Evolutionary conservation across 2,113 vertebrate genomes (phyloP).

Genomic region (Xiphophorus maculatus): DNA sequence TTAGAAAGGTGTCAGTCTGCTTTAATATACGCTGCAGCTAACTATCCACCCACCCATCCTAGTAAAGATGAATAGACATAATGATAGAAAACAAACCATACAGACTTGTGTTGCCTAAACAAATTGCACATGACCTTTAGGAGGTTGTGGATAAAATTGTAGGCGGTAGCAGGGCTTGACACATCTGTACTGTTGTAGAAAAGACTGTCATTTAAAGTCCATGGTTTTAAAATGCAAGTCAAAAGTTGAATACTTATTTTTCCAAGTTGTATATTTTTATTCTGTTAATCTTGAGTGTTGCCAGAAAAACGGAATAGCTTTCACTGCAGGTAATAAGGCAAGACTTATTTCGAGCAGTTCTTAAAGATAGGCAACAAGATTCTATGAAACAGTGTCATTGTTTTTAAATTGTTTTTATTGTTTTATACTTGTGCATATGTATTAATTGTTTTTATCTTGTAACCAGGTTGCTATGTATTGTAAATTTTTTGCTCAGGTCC

Average conservation of each 20-base stretch:
- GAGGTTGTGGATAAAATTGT: conserved; percentile 28
- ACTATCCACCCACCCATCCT: conserved; percentile 13
- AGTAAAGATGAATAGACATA: conserved; percentile 30
- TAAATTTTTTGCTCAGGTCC: no score
- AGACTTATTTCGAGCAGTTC: no score
- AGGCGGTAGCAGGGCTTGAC: conserved; percentile 51
- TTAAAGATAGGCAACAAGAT: no score
- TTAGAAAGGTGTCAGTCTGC: conserved; percentile 35
- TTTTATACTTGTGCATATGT: no score
- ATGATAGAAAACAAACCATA: conserved; percentile 17
- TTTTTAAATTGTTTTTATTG: no score
- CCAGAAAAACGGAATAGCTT: not conserved
- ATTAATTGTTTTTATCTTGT: no score
- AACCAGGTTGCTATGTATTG: no score
- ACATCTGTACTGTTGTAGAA: conserved; percentile 21
- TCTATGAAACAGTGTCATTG: no score
- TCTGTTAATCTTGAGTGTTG: not conserved
- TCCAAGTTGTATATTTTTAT: not conserved
- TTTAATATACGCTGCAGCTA: conserved; percentile 4
- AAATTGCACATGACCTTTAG: conserved; percentile 20
- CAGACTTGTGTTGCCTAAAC: conserved; percentile 12
- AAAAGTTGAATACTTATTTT: not conserved
- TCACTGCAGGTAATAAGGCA: not conserved
- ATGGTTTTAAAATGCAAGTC: not conserved
- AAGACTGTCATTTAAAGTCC: not conserved